These are phyloP conservation scores for Atractosteus spatula DNA, from an alignment of 2,113 vertebrate species.

Conservation along the genomic window DNA sequence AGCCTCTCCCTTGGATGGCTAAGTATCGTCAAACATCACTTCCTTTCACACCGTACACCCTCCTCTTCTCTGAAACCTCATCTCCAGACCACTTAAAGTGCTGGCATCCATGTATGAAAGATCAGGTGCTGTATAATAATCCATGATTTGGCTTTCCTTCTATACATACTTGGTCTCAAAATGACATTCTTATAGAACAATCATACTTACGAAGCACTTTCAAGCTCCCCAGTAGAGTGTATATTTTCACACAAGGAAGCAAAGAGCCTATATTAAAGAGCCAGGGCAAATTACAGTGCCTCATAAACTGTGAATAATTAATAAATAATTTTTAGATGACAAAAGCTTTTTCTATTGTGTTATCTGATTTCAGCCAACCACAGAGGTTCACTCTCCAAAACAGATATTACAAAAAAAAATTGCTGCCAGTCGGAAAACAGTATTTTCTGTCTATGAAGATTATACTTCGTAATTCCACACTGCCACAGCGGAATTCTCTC, in stretches of 20 bases:
- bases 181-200: too few relatives aligned
- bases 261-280: too few relatives aligned
- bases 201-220: too few relatives aligned
- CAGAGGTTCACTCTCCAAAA: slow-evolving; percentile 34
- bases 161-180: too few relatives aligned
- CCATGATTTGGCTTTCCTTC: too few relatives aligned
- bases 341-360: slow-evolving; percentile 40
- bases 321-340: neutral
- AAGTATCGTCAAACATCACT: neutral
- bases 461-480: slow-evolving; percentile 41
- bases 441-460: slow-evolving; percentile 29
- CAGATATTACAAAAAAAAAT: slow-evolving; percentile 26
- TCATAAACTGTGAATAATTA: too few relatives aligned
- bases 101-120: too few relatives aligned
- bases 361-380: slow-evolving; percentile 34
- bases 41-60: neutral
- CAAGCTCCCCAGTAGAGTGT: neutral
- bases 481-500: slow-evolving; percentile 15
- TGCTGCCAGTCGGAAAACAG: slow-evolving; percentile 26
- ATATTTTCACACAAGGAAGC: neutral
- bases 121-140: too few relatives aligned
- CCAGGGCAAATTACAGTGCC: too few relatives aligned
- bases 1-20: neutral
- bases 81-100: neutral
- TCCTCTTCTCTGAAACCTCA: neutral